Evolutionary conservation across 2,888 invertebrate genomes (phyloP).

Genomic region (Heliconius ethilla): DNA sequence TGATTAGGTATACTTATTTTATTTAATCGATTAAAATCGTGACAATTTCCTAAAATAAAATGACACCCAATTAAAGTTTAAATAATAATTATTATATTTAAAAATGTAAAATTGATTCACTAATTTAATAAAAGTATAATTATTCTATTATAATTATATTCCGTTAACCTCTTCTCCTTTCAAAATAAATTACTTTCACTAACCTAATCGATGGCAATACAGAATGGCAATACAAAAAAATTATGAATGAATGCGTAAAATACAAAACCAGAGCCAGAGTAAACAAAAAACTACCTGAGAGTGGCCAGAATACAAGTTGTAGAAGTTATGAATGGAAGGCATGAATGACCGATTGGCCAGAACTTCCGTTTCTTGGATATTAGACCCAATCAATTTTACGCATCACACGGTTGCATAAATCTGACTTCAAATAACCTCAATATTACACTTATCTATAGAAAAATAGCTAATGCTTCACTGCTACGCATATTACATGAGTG

Average conservation of each 20-base stretch:
- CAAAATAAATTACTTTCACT: constrained; percentile 21
- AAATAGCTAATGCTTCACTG: constrained; percentile 54
- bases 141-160: not conserved
- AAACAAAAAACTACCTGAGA: constrained; percentile 68
- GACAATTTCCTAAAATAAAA: no score
- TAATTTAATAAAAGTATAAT: no score
- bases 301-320: constrained; percentile 66
- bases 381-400: constrained; percentile 74
- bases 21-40: not conserved
- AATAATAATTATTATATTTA: not conserved
- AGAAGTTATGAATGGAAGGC: constrained; percentile 66
- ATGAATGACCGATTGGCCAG: constrained; percentile 62
- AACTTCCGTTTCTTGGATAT: constrained; percentile 68
- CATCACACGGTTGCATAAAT: constrained; percentile 77
- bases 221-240: constrained; percentile 25
- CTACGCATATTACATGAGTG: constrained; percentile 69
- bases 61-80: no score
- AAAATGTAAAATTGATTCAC: no score
- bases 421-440: constrained; percentile 63
- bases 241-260: constrained; percentile 48
- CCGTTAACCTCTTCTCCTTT: not conserved
- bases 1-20: not conserved
- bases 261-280: constrained; percentile 53
- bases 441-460: constrained; percentile 51
- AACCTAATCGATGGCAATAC: not conserved